These are phyloP conservation scores for Ceryle rudis DNA, from an alignment of 2,797 vertebrate genomes.

Conservation along the genomic window DNA sequence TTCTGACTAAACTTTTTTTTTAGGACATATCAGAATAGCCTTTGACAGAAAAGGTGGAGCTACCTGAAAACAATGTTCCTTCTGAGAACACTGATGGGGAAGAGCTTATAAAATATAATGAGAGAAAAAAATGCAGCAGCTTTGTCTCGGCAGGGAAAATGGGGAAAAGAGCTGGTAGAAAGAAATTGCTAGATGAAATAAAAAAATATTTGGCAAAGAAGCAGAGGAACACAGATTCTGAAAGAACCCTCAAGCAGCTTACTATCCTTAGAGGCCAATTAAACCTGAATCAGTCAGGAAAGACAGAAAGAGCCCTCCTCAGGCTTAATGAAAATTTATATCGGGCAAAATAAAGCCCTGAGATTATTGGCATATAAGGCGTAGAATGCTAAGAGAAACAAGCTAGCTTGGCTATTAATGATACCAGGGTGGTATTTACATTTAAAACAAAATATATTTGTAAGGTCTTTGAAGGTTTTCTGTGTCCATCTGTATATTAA, in stretches of 20 bases:
- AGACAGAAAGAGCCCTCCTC: slow-evolving; percentile 42
- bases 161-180: background rate
- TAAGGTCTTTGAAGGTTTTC: slow-evolving; percentile 58
- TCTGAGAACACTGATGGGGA: background rate
- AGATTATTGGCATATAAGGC: slow-evolving; percentile 41
- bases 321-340: slow-evolving; percentile 57
- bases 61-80: background rate
- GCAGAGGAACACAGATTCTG: slow-evolving; percentile 52
- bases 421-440: slow-evolving; percentile 44
- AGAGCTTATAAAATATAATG: background rate
- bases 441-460: slow-evolving; percentile 63
- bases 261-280: slow-evolving; percentile 68
- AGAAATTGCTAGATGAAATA: slow-evolving; percentile 42
- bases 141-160: slow-evolving; percentile 21
- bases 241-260: slow-evolving; percentile 57
- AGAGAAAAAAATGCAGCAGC: background rate
- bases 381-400: background rate
- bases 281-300: slow-evolving; percentile 59
- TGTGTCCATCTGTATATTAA: slow-evolving; percentile 49
- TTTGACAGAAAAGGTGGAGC: background rate
- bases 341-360: slow-evolving; percentile 28
- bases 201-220: slow-evolving; percentile 54
- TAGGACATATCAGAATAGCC: background rate
- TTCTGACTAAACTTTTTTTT: background rate
- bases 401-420: slow-evolving; percentile 32